Evolutionary conservation across 1,140 invertebrate species (phyloP).

Genomic region (Adoxophyes honmai): DNA sequence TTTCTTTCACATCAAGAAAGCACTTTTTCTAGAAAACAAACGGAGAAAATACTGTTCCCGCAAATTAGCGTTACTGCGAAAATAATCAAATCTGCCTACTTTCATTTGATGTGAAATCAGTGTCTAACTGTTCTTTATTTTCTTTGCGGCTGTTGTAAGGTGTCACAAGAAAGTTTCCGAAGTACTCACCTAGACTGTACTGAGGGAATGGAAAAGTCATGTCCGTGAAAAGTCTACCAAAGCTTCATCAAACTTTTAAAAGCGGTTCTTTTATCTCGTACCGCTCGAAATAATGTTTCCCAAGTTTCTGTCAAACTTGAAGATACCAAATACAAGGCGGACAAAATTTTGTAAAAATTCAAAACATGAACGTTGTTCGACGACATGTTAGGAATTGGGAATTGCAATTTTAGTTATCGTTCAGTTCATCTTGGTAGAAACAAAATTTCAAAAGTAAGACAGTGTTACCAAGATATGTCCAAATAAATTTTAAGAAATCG

Average conservation of each 20-base stretch:
- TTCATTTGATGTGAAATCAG: background rate
- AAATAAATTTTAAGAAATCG: conserved; percentile 1
- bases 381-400: no score
- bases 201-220: background rate
- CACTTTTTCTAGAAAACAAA: background rate
- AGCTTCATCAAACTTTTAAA: conserved; percentile 3
- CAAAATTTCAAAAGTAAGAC: background rate
- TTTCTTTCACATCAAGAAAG: conserved; percentile 24
- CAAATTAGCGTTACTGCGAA: conserved; percentile 7
- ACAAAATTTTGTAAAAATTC: no score
- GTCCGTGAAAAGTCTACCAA: background rate
- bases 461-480: background rate
- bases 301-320: no score
- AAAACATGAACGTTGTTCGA: no score
- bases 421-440: no score
- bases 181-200: background rate
- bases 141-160: background rate
- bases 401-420: no score
- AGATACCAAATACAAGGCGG: no score
- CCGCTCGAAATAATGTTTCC: no score
- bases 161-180: background rate
- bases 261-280: conserved; percentile 2
- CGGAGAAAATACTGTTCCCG: background rate
- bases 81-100: conserved; percentile 9
- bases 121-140: conserved; percentile 4